Percentiles rank a stretch among this genome's conserved stretches.
Conservation (phyloP, 1,140 invertebrate genomes). For the Drosophila ironensis region DNA sequence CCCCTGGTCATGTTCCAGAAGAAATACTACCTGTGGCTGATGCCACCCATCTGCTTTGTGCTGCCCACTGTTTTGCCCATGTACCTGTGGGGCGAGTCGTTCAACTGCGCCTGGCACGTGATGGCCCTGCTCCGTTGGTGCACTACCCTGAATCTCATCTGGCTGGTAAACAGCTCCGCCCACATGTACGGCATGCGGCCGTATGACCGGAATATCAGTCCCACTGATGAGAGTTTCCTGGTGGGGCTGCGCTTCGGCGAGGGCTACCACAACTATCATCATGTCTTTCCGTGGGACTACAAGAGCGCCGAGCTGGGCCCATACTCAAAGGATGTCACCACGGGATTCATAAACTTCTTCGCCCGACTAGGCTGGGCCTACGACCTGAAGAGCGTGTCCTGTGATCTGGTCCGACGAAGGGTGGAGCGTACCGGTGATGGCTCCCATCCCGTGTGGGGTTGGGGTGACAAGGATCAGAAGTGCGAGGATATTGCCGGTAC, state of each 20-base stretch:
- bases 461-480: slow-evolving; percentile 90
- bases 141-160: slow-evolving; percentile 94
- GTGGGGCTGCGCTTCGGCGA: slow-evolving; percentile 89
- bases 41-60: slow-evolving; percentile 92
- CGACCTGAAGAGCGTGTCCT: slow-evolving; percentile 91
- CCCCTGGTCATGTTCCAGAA: slow-evolving; percentile 93
- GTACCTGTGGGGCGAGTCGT: slow-evolving; percentile 92
- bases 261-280: slow-evolving; percentile 98
- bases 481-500: slow-evolving; percentile 86
- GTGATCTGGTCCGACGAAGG: slow-evolving; percentile 86
- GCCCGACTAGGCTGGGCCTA: slow-evolving; percentile 93
- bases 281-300: slow-evolving; percentile 97
- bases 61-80: slow-evolving; percentile 92
- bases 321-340: slow-evolving; percentile 91
- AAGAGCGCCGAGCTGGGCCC: slow-evolving; percentile 91
- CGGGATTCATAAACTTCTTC: slow-evolving; percentile 92
- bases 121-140: slow-evolving; percentile 92
- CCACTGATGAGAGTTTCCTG: slow-evolving; percentile 86
- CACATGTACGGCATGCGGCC: slow-evolving; percentile 95
- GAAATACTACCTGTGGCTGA: slow-evolving; percentile 91
- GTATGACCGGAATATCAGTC: slow-evolving; percentile 93
- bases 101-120: slow-evolving; percentile 90
- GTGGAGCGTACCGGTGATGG: slow-evolving; percentile 90
- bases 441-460: slow-evolving; percentile 89
- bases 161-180: slow-evolving; percentile 97